phyloP scores from a whole-genome alignment of 2,113 vertebrate genomes.

The Sebastes fasciatus region DNA sequence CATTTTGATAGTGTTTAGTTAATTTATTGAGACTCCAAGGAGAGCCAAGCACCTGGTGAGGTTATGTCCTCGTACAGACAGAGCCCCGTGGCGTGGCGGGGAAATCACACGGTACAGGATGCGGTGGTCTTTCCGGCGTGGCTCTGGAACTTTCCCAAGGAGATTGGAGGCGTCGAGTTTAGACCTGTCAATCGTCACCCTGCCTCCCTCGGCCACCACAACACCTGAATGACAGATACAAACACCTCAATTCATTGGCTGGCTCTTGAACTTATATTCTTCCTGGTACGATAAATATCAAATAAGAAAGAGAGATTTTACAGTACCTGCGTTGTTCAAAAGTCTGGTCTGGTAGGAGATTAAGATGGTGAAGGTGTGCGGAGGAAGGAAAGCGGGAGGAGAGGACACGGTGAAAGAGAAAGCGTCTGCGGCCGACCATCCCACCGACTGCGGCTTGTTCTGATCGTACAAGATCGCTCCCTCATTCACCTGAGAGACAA shows the following conservation, averaged over 20 bases:
- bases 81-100: slow-evolving; percentile 84
- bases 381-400: slow-evolving; percentile 85
- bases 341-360: slow-evolving; percentile 87
- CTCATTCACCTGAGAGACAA: slow-evolving; percentile 83
- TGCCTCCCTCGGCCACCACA: slow-evolving; percentile 88
- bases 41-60: slow-evolving; percentile 77
- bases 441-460: slow-evolving; percentile 71
- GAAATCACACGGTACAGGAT: slow-evolving; percentile 88
- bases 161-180: slow-evolving; percentile 92
- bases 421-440: slow-evolving; percentile 85
- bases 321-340: slow-evolving; percentile 88
- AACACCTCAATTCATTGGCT: slow-evolving; percentile 7
- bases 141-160: slow-evolving; percentile 83
- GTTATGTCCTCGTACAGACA: slow-evolving; percentile 85
- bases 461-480: slow-evolving; percentile 87
- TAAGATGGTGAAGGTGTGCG: slow-evolving; percentile 85
- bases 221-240: slow-evolving; percentile 80
- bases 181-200: slow-evolving; percentile 85
- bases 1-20: not conserved
- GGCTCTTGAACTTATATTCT: not conserved
- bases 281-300: not conserved
- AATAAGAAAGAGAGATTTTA: not conserved
- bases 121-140: slow-evolving; percentile 81
- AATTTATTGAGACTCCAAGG: not conserved
- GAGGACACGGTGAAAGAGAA: slow-evolving; percentile 88